Conservation (phyloP, 2,888 invertebrate species). For the Sympetrum striolatum region DNA sequence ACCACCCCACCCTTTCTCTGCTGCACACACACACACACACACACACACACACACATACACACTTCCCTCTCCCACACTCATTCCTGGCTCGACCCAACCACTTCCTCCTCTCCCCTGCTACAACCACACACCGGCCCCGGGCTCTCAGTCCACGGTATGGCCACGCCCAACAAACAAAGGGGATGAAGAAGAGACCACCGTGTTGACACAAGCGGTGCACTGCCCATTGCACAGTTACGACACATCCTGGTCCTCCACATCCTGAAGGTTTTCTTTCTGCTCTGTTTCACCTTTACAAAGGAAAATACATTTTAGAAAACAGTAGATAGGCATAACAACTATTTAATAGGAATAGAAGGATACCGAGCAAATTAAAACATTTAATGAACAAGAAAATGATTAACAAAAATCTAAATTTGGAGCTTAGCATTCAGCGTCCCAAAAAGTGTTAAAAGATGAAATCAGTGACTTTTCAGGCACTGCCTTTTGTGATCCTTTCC, state of each 20-base stretch:
- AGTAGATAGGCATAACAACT: too few relatives aligned
- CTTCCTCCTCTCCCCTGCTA: background rate
- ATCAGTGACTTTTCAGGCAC: too few relatives aligned
- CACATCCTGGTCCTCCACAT: constrained; percentile 94
- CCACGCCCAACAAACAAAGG: constrained; percentile 45
- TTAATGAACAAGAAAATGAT: too few relatives aligned
- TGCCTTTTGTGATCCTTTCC: too few relatives aligned
- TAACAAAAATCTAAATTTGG: too few relatives aligned
- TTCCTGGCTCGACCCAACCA: background rate
- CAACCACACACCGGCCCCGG: background rate
- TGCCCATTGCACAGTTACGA: constrained; percentile 70
- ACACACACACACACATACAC: background rate
- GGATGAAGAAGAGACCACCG: constrained; percentile 46
- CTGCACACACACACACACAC: background rate
- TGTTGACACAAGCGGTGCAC: constrained; percentile 45
- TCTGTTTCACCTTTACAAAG: constrained; percentile 79
- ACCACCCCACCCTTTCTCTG: background rate
- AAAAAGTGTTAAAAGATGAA: too few relatives aligned
- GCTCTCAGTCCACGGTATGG: constrained; percentile 45
- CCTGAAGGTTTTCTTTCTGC: constrained; percentile 89
- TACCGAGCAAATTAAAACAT: too few relatives aligned
- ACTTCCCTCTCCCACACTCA: background rate
- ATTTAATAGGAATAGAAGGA: too few relatives aligned
- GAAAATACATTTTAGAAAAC: constrained; percentile 14
- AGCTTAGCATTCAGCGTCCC: too few relatives aligned